phyloP scores from a whole-genome alignment of 2,113 vertebrate genomes.

The Lota lota region DNA sequence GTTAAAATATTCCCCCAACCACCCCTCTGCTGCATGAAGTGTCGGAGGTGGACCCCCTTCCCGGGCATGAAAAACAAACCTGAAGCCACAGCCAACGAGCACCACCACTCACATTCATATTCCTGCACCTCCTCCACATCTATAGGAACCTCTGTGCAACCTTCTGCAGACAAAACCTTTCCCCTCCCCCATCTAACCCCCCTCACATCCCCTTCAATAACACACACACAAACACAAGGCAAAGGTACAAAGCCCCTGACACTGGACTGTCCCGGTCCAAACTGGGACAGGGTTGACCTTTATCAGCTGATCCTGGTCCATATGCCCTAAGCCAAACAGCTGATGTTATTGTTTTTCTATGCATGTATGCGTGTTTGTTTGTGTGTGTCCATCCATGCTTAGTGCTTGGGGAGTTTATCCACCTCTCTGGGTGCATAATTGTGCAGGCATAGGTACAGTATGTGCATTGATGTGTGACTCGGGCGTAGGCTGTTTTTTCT shows the following conservation, averaged over 20 bases:
- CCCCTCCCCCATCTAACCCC: too few species aligned
- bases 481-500: background rate
- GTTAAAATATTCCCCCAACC: background rate
- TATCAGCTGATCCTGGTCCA: conserved; percentile 48
- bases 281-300: conserved; percentile 55
- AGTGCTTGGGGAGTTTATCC: background rate
- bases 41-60: background rate
- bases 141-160: background rate
- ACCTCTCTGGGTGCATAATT: background rate
- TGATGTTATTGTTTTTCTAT: conserved; percentile 17
- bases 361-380: conserved; percentile 4
- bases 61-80: background rate
- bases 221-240: background rate
- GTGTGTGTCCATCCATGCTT: background rate
- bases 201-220: background rate
- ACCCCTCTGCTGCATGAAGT: too few species aligned
- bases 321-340: conserved; percentile 39
- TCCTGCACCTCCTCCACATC: conserved; percentile 4
- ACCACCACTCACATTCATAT: background rate
- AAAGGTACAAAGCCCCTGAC: background rate
- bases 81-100: background rate
- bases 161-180: conserved; percentile 9
- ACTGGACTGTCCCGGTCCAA: conserved; percentile 37
- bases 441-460: background rate
- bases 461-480: conserved; percentile 7